Base-by-base conservation (phyloP, 1,140 invertebrate species). In the Lucilia cuprina region DNA sequence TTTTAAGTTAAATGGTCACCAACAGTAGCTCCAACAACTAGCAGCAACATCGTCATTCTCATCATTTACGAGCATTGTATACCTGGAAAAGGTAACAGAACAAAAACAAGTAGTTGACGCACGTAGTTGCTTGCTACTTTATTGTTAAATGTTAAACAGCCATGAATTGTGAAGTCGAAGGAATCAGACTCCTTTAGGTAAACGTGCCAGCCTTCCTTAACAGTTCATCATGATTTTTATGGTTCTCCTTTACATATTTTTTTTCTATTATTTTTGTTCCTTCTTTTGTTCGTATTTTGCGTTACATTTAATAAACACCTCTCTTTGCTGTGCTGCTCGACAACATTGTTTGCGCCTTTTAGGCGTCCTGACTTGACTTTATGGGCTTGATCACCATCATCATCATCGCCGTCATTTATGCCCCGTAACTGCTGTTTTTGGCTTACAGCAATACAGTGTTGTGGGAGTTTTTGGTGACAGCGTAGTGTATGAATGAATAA, bases 61-160 rank as follows among this genome's bases (percentile, higher is more conserved):
- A 80, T 80, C 77, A 80, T 80, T 80, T 80, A 80, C 21, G 47
- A 49, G n/a, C 41, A 80, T 80, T 80, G 41, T 80, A 19, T 70
- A 60, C 55, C 55, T 70, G 65, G 5, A 60, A 13, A 60, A 14
- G 13, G 55, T 8, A 41, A n/a, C 35, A 41, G 8, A 41, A 41
- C 3, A 41, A 41, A n/a, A n/a, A n/a, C n/a, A n/a, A 77, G 30
- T 14, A 30, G 4, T 12, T 41, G 35, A 41, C 35, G 35, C 35
- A 41, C 35, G 35, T 41, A 41, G 35, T 13, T 41, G 34, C 34
- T n/a, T n/a, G 34, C 17, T 41, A 77, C 34, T 77, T 77, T 77
- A 34, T 9, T 77, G 74, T 41, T 41, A 41, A 41, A 41, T 41
- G 35, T 41, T 41, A 8, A n/a, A n/a, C n/a, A n/a, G n/a, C n/a